These are phyloP conservation scores for Allobates femoralis DNA, from an alignment of 2,797 vertebrate species.

Conservation along the genomic window DNA sequence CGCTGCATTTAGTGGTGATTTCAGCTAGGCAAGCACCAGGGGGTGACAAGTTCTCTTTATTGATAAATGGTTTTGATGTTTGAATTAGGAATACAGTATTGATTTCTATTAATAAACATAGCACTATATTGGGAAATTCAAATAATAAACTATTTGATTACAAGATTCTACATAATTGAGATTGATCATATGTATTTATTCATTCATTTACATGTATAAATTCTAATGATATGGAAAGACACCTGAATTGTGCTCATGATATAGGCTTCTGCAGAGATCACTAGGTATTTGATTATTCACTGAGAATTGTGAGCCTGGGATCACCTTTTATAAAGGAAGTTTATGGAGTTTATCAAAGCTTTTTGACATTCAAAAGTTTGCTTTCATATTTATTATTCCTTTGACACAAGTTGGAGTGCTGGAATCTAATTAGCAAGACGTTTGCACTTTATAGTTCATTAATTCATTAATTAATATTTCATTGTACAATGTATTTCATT, in stretches of 20 bases:
- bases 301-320: conserved; percentile 13
- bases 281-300: conserved; percentile 1
- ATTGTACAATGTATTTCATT: conserved; percentile 59
- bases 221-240: background rate
- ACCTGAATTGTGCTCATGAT: background rate
- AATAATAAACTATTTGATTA: background rate
- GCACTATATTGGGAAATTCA: background rate
- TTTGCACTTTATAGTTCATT: conserved; percentile 64
- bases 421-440: conserved; percentile 62
- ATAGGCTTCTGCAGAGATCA: background rate
- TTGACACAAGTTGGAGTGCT: conserved; percentile 57
- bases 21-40: too few species aligned
- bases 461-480: conserved; percentile 64
- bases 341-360: conserved; percentile 59
- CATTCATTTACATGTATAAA: background rate
- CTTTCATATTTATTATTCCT: conserved; percentile 63
- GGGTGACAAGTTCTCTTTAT: too few species aligned
- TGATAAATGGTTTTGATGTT: background rate
- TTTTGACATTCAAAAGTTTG: conserved; percentile 64
- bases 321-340: conserved; percentile 42
- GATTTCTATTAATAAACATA: background rate
- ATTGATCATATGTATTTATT: background rate
- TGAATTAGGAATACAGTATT: background rate
- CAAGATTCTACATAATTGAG: background rate
- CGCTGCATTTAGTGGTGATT: too few species aligned